Percentiles rank a stretch among this genome's conserved stretches.
phyloP scores from a whole-genome alignment of 2,888 invertebrate species.

The Aelia acuminata region DNA sequence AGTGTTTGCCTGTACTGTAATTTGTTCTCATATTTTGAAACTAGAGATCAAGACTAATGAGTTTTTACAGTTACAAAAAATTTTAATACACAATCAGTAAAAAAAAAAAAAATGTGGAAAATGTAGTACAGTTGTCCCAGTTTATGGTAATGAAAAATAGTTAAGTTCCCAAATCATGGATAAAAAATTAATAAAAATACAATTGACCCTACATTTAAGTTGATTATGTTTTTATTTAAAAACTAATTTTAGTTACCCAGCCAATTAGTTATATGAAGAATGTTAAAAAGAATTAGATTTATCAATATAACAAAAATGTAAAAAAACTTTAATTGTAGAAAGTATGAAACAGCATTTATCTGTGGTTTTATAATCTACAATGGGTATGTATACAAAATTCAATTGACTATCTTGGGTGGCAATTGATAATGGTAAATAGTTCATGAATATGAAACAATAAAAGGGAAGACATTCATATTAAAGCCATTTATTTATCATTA shows the following conservation, averaged over 20 bases:
- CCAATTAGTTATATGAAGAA: background rate
- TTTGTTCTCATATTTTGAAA: no score
- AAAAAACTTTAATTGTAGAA: background rate
- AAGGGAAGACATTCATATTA: constrained; percentile 7
- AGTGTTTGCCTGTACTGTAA: no score
- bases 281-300: background rate
- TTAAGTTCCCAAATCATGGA: background rate
- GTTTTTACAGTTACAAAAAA: no score
- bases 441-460: background rate
- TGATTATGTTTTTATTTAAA: background rate
- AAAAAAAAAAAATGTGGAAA: background rate
- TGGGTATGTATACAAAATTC: no score
- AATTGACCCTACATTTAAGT: background rate
- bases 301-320: background rate
- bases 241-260: background rate
- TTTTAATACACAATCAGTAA: background rate
- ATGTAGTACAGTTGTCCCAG: no score
- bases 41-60: no score
- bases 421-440: background rate
- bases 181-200: background rate
- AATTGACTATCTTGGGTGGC: background rate
- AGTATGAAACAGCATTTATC: no score
- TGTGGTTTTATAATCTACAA: no score
- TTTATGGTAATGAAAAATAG: background rate
- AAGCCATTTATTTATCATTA: constrained; percentile 50